A percentile compares a stretch with the other conserved stretches of the same genome.
These are phyloP conservation scores for Nasonia vitripennis DNA, from an alignment of 1,140 invertebrate species.

Conservation along the genomic window DNA sequence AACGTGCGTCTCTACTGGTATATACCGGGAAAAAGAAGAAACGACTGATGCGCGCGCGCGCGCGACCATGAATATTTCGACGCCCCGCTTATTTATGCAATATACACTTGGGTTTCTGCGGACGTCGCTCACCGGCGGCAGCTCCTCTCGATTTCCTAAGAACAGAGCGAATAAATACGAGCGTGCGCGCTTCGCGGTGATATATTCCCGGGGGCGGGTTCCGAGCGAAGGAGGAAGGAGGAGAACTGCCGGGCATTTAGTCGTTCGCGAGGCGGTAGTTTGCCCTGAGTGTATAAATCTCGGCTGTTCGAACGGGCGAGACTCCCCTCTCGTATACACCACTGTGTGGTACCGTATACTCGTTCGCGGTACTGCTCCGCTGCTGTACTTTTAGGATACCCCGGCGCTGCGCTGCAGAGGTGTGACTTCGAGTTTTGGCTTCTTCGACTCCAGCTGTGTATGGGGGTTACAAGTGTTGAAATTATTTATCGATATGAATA, in stretches of 20 bases:
- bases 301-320: neutral
- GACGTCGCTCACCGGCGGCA: neutral
- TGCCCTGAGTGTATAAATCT: neutral
- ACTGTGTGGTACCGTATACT: neutral
- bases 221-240: neutral
- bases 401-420: too few relatives aligned
- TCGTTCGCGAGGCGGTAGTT: neutral
- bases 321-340: neutral
- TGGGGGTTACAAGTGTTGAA: neutral
- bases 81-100: slow-evolving; percentile 39
- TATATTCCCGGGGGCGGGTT: neutral
- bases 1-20: neutral
- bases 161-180: neutral
- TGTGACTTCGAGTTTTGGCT: neutral
- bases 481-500: neutral
- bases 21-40: slow-evolving; percentile 8
- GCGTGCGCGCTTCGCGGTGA: neutral
- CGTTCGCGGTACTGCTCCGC: neutral
- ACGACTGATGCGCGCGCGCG: slow-evolving; percentile 52
- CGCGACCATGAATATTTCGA: slow-evolving; percentile 56
- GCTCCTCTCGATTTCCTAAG: neutral
- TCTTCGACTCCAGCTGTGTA: neutral
- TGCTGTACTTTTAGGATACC: neutral
- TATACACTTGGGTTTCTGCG: neutral
- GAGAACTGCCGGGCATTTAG: slow-evolving; percentile 4